A percentile compares a stretch with the other conserved stretches of the same genome.
These are phyloP conservation scores for Oceanodroma tethys DNA, from an alignment of 2,113 vertebrate species.

Conservation along the genomic window DNA sequence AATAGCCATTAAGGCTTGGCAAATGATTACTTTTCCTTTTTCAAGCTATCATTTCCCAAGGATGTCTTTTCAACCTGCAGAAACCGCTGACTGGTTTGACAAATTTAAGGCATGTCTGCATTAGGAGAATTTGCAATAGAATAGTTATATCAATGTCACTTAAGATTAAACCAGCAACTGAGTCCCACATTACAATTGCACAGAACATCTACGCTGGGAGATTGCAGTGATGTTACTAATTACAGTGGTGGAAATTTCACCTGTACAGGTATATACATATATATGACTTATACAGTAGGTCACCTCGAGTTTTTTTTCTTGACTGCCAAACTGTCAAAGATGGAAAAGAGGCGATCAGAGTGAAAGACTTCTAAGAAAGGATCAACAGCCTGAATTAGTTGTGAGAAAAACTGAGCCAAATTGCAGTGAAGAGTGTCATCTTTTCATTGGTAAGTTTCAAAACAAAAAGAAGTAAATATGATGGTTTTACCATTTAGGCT, in stretches of 20 bases:
- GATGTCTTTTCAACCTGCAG: not conserved
- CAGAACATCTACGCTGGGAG: not conserved
- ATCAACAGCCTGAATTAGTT: slow-evolving; percentile 9
- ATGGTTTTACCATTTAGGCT: not conserved
- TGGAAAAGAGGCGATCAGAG: not conserved
- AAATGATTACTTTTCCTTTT: not conserved
- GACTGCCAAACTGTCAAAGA: slow-evolving; percentile 4
- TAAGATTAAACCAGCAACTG: not conserved
- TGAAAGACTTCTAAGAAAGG: slow-evolving; percentile 40
- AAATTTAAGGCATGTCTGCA: not conserved
- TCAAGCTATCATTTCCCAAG: not conserved
- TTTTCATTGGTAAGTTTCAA: not conserved
- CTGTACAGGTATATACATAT: not conserved
- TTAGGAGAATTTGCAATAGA: not conserved
- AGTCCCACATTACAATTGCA: not conserved
- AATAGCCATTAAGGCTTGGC: not conserved
- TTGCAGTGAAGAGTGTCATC: not conserved
- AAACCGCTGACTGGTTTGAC: not conserved
- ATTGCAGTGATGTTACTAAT: not conserved
- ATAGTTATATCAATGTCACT: not conserved
- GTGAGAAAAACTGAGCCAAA: not conserved
- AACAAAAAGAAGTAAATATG: not conserved
- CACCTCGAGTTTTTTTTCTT: not conserved
- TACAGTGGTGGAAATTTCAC: not conserved
- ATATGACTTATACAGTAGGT: not conserved